Base-by-base conservation (phyloP, 1,140 invertebrate genomes). In the Cephus cinctus region DNA sequence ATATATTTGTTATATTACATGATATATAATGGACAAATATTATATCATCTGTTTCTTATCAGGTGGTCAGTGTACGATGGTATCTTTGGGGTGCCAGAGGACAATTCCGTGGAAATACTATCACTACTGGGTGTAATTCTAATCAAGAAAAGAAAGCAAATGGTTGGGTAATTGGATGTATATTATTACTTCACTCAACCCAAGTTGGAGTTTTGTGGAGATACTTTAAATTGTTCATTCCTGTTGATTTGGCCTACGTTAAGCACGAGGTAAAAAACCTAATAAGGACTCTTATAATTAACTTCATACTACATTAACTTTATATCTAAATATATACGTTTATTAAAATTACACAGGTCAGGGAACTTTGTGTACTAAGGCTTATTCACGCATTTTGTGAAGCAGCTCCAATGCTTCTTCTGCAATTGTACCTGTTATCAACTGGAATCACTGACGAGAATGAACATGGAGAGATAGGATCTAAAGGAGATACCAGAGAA, bases 201-300 rank as follows among this genome's bases (percentile, higher is more conserved):
- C 89, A 91, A 71, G 78, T 90, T 47, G 92, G 92, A 3, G 87
- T 96, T 31, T 75, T 95, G 9, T 94, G 91, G 91, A 75, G 93
- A 56, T 95, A 96, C 66, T 90, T 92, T 50, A 85, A 90, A 50
- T 78, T 96, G 1, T 86, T 95, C 54, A 86, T 92, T 45, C 91
- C 92, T 34, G 87, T 92, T n/a, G 87, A 94, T 69, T 69, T 92
- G 32, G 71, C 85, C 46, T 83, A 85, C 54, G 90, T 94, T 5
- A 93, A 93, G 61, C 84, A 87, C 61, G 90, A 94, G 80, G 87
- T 92, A 40, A 70, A 84, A 32, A 79, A 81, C 64, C 65, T 81
- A 34, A n/a, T 25, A 35, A n/a, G 11, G 19, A 40, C 8, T 40
- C 14, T 53, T 39, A 21, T 54, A 77, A 76, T 44, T 34, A 12